A percentile compares a stretch with the other conserved stretches of the same genome.
phyloP scores from a whole-genome alignment of 2,797 vertebrate species.

The Valencia hispanica region DNA sequence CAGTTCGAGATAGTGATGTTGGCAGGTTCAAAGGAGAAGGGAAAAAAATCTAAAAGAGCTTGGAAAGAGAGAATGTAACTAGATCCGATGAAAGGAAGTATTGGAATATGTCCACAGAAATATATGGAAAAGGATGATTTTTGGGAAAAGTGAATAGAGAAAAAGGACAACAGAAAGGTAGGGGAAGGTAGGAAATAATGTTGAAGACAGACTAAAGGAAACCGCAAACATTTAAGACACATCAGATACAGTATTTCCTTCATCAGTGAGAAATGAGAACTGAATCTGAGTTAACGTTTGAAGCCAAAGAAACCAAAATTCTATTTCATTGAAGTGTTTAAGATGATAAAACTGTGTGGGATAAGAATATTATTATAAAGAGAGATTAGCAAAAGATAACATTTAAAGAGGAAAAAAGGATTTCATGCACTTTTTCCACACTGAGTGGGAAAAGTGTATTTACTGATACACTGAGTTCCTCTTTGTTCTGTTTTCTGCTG shows the following conservation, averaged over 20 bases:
- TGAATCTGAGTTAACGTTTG: background rate
- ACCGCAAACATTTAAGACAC: background rate
- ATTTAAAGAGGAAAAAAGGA: too few species aligned
- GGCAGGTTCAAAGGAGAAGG: background rate
- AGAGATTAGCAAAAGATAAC: too few species aligned
- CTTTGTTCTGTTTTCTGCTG: conserved; percentile 10
- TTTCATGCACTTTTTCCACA: too few species aligned
- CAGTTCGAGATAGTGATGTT: conserved; percentile 9
- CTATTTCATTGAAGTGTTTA: background rate
- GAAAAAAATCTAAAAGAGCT: conserved; percentile 3
- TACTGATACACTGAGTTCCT: background rate
- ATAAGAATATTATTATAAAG: too few species aligned
- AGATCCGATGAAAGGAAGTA: background rate
- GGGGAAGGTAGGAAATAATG: background rate
- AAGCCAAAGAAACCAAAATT: background rate
- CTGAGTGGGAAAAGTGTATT: background rate
- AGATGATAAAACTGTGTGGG: too few species aligned
- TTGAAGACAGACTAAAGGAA: background rate
- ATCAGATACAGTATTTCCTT: background rate
- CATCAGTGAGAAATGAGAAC: background rate
- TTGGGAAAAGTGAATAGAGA: background rate
- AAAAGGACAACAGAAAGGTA: background rate
- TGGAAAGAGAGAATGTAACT: background rate
- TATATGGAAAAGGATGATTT: background rate
- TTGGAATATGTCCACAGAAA: background rate